phyloP scores from a whole-genome alignment of 2,797 vertebrate genomes.

The Sebastes minor region DNA sequence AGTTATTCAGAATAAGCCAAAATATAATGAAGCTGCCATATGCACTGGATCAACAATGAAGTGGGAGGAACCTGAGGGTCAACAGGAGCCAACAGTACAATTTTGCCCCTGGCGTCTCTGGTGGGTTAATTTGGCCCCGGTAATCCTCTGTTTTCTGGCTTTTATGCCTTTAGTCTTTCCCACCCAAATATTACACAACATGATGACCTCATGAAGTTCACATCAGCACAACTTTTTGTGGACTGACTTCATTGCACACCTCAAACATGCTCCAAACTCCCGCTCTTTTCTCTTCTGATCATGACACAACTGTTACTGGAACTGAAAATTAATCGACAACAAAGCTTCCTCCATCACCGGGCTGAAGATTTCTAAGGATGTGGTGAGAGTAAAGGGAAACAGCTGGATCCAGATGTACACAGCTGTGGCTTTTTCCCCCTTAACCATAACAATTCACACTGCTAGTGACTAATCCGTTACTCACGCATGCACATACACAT shows the following conservation, averaged over 20 bases:
- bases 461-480: conserved; percentile 64
- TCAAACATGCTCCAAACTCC: background rate
- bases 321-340: conserved; percentile 1
- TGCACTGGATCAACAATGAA: background rate
- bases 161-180: conserved; percentile 1
- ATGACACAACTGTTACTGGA: background rate
- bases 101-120: background rate
- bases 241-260: background rate
- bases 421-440: conserved; percentile 49
- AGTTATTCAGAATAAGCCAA: background rate
- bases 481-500: background rate
- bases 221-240: background rate
- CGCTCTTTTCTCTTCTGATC: background rate
- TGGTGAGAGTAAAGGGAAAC: conserved; percentile 41
- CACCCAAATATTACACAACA: background rate
- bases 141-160: background rate
- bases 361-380: conserved; percentile 18
- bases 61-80: background rate
- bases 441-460: conserved; percentile 46
- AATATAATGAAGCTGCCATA: background rate
- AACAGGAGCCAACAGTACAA: background rate
- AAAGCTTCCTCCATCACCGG: conserved; percentile 16
- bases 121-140: background rate
- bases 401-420: conserved; percentile 61
- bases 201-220: conserved; percentile 4